Conservation (phyloP, 2,888 invertebrate species). For the Altica lythri region DNA sequence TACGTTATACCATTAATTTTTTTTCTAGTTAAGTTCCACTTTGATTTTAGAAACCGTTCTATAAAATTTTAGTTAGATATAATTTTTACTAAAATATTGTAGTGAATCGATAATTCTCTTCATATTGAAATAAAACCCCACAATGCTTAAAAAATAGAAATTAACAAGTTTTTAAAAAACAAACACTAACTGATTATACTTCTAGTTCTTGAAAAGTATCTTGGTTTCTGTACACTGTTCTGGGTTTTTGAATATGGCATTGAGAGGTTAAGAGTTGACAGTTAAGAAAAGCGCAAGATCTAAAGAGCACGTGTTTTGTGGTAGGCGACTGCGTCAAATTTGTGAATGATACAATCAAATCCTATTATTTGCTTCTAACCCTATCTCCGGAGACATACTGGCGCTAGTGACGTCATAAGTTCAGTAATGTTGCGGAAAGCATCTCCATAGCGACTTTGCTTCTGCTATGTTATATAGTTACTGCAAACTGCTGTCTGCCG, state of each 20-base stretch:
- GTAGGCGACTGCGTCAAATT: conserved; percentile 40
- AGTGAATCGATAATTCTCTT: background rate
- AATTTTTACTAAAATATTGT: background rate
- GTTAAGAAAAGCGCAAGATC: conserved; percentile 16
- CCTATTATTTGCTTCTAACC: conserved; percentile 60
- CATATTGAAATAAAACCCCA: conserved; percentile 1
- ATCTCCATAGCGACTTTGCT: conserved; percentile 52
- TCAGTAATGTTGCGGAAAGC: conserved; percentile 56
- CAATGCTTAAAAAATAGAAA: conserved; percentile 8
- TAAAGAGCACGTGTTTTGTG: conserved; percentile 22
- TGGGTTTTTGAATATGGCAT: conserved; percentile 19
- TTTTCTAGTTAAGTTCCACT: background rate
- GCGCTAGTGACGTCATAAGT: conserved; percentile 54
- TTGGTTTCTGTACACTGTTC: conserved; percentile 20
- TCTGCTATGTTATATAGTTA: conserved; percentile 45
- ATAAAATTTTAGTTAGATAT: conserved; percentile 1
- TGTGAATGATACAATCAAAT: conserved; percentile 43
- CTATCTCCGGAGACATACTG: conserved; percentile 62
- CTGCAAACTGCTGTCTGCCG: conserved; percentile 41
- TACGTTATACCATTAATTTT: conserved; percentile 6
- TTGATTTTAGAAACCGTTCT: conserved; percentile 1
- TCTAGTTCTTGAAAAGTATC: conserved; percentile 10
- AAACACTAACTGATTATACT: conserved; percentile 7
- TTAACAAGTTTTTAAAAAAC: conserved; percentile 6
- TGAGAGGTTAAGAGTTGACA: conserved; percentile 34